A percentile compares a stretch with the other conserved stretches of the same genome.
Evolutionary conservation across 2,797 vertebrate species (phyloP).

Genomic region (Xenopus petersii): DNA sequence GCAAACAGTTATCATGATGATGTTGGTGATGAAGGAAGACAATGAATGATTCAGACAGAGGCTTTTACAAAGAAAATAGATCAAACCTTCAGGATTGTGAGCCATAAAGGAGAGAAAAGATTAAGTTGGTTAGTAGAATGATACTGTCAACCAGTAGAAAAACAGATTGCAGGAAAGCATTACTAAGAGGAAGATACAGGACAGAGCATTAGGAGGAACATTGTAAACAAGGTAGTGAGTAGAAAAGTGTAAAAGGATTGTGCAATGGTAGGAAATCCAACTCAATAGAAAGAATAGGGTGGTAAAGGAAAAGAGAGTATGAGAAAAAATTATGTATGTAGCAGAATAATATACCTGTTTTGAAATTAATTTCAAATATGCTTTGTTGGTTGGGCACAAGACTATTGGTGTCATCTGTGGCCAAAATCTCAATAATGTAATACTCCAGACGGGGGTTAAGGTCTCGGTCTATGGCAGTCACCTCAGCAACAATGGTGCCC

Average conservation of each 20-base stretch:
- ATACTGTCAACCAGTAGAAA: slow-evolving; percentile 25
- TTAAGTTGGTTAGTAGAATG: slow-evolving; percentile 49
- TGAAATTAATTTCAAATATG: slow-evolving; percentile 86
- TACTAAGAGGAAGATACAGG: slow-evolving; percentile 33
- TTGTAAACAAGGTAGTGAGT: background rate
- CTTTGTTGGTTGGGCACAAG: slow-evolving; percentile 82
- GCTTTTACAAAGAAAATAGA: slow-evolving; percentile 63
- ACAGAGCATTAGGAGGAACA: slow-evolving; percentile 17
- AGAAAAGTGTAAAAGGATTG: slow-evolving; percentile 5
- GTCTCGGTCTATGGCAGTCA: slow-evolving; percentile 86
- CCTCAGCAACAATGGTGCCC: slow-evolving; percentile 82
- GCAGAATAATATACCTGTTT: slow-evolving; percentile 74
- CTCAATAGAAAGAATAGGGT: no score
- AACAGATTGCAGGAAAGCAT: slow-evolving; percentile 11
- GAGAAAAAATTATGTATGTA: background rate
- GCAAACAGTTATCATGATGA: slow-evolving; percentile 27
- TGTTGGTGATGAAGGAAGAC: slow-evolving; percentile 50
- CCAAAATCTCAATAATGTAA: slow-evolving; percentile 88
- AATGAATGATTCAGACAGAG: slow-evolving; percentile 52
- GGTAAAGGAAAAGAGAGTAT: slow-evolving; percentile 39
- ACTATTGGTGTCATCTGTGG: slow-evolving; percentile 87
- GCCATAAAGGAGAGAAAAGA: slow-evolving; percentile 62
- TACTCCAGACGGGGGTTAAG: slow-evolving; percentile 88
- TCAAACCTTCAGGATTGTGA: slow-evolving; percentile 67
- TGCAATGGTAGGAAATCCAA: background rate